Evolutionary conservation across 2,797 vertebrate species (phyloP), one percentile per base, ranked within the genome.

Genomic region (Pristis pectinata): DNA sequence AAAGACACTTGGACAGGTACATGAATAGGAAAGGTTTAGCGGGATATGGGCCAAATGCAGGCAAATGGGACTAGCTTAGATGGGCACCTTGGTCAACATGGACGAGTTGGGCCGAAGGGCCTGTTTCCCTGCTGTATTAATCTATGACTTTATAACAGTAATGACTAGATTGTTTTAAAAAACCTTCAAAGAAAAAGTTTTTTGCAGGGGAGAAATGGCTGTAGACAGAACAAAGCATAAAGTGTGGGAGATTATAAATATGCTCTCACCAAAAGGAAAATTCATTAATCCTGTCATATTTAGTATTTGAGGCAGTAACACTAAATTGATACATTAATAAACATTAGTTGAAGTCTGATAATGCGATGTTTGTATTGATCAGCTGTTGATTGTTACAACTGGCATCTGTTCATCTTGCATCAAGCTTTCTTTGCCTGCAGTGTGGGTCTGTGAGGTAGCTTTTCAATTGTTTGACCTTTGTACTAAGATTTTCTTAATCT

Each of bases 331-430:
- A 96, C 95, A 96, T 44, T 95, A 96, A 96, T 95, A 94, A 94
- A 95, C 96, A 97, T 96, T 97, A 98, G 96, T 95, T 95, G 95
- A 95, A 94, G 95, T 94, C 96, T 97, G 97, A 97, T 98, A 97
- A 95, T 96, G 95, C 96, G 95, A 95, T 96, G 95, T 95, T 96
- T 97, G 96, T 98, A 97, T 97, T 97, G 97, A 96, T 97, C 97
- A 91, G 96, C 96, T 98, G 97, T 97, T 97, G 97, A 96, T 97
- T 97, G 93, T 96, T 95, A 96, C 96, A 95, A 95, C 95, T 95
- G 95, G 95, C 96, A 95, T 97, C 96, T 96, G 95, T 95, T 96
- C 96, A 96, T 89, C 96, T 96, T 95, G 24, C 95, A 96, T 97
- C 96, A 95, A 95, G 95, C 56, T 95, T 95, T 96, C 95, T 95